Conservation (phyloP, 2,888 invertebrate species). For the Epinotia nisella region DNA sequence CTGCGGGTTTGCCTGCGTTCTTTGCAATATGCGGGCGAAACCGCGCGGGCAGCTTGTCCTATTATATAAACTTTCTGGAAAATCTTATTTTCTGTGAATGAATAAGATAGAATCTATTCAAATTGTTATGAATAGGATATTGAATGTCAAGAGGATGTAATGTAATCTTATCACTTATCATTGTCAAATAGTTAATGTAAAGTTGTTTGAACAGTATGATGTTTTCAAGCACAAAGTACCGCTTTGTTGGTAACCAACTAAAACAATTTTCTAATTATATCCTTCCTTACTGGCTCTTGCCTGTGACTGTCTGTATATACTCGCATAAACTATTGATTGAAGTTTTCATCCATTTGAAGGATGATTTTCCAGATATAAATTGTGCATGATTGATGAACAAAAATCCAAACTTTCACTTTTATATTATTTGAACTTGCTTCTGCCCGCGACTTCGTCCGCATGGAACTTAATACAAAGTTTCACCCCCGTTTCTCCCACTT, state of each 20-base stretch:
- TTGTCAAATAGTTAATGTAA: neutral
- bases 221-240: neutral
- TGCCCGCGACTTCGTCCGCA: no score
- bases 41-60: neutral
- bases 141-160: neutral
- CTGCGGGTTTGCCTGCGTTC: no score
- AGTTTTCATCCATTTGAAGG: no score
- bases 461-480: no score
- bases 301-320: no score
- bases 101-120: neutral
- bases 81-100: neutral
- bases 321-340: no score
- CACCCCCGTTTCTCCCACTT: no score
- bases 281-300: neutral
- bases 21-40: no score
- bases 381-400: no score
- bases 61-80: neutral
- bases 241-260: neutral
- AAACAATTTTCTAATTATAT: neutral
- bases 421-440: no score
- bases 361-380: no score
- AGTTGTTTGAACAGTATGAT: neutral
- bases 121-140: neutral
- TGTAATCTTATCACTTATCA: constrained; percentile 24
- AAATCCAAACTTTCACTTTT: no score